Evolutionary conservation across 2,113 vertebrate species (phyloP).

Genomic region (Nothoprocta perdicaria): DNA sequence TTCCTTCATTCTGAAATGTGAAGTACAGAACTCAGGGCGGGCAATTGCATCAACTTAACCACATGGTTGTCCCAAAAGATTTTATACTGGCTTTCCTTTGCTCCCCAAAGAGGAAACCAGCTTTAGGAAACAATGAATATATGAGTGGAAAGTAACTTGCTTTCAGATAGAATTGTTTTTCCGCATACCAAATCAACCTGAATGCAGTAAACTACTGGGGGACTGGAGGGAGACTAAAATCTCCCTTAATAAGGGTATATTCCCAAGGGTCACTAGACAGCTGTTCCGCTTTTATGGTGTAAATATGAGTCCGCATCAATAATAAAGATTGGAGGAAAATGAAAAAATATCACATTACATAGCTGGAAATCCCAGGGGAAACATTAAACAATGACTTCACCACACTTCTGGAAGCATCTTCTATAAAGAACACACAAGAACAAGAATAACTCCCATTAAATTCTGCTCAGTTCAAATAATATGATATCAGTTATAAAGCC

Average conservation of each 20-base stretch:
- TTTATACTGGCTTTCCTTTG: constrained; percentile 31
- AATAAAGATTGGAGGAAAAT: constrained; percentile 34
- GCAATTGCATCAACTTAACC: neutral
- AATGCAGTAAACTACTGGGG: constrained; percentile 50
- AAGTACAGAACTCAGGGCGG: neutral
- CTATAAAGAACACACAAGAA: constrained; percentile 1
- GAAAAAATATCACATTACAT: constrained; percentile 53
- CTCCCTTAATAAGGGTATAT: constrained; percentile 23
- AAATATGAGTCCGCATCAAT: constrained; percentile 39
- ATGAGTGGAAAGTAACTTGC: constrained; percentile 26
- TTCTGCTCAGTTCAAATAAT: neutral
- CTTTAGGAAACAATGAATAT: constrained; percentile 48
- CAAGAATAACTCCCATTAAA: constrained; percentile 21
- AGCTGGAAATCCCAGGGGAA: constrained; percentile 25
- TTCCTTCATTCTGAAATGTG: neutral
- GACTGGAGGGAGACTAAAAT: constrained; percentile 12
- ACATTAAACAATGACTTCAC: constrained; percentile 58
- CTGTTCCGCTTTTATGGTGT: constrained; percentile 59
- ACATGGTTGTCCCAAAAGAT: constrained; percentile 41
- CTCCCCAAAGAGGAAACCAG: constrained; percentile 36
- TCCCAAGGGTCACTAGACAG: constrained; percentile 64
- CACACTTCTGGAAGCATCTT: constrained; percentile 34
- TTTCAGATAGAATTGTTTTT: constrained; percentile 53
- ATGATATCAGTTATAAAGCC: constrained; percentile 32
- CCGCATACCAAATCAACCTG: constrained; percentile 63